A percentile compares a stretch with the other conserved stretches of the same genome.
These are phyloP conservation scores for Drosophila miranda DNA, from an alignment of 1,140 invertebrate genomes.

Conservation along the genomic window DNA sequence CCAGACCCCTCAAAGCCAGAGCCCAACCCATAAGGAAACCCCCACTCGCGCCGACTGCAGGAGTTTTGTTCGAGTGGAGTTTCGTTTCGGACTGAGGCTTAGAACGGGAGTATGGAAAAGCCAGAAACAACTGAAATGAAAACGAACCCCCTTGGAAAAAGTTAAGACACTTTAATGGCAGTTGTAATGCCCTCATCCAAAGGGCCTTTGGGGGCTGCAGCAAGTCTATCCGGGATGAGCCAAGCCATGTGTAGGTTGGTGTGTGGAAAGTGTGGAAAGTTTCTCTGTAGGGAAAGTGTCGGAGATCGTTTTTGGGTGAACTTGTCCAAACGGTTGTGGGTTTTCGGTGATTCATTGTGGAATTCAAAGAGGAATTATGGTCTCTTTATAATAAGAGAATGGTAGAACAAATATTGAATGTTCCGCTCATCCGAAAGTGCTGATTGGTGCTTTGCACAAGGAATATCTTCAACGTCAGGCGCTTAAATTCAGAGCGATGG, in stretches of 20 bases:
- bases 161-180: conserved; percentile 56
- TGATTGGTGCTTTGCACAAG: no score
- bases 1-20: no score
- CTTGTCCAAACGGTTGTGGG: conserved; percentile 11
- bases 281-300: conserved; percentile 37
- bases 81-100: conserved; percentile 14
- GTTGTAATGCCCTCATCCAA: conserved; percentile 45
- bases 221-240: neutral
- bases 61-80: conserved; percentile 51
- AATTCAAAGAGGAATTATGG: conserved; percentile 19
- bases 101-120: conserved; percentile 4
- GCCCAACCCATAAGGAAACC: conserved; percentile 25
- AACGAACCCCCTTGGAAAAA: conserved; percentile 10
- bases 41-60: conserved; percentile 9
- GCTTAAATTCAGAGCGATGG: no score
- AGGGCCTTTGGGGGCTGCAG: conserved; percentile 8
- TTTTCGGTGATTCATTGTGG: conserved; percentile 42
- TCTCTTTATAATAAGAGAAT: conserved; percentile 15
- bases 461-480: no score
- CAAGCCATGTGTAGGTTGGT: neutral
- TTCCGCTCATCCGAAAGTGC: no score
- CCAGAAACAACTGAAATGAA: conserved; percentile 9
- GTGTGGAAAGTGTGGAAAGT: conserved; percentile 12
- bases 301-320: conserved; percentile 40
- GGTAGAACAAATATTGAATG: neutral